A percentile compares a stretch with the other conserved stretches of the same genome.
Evolutionary conservation across 1,140 invertebrate species (phyloP).

Genomic region (Orchesella cincta): DNA sequence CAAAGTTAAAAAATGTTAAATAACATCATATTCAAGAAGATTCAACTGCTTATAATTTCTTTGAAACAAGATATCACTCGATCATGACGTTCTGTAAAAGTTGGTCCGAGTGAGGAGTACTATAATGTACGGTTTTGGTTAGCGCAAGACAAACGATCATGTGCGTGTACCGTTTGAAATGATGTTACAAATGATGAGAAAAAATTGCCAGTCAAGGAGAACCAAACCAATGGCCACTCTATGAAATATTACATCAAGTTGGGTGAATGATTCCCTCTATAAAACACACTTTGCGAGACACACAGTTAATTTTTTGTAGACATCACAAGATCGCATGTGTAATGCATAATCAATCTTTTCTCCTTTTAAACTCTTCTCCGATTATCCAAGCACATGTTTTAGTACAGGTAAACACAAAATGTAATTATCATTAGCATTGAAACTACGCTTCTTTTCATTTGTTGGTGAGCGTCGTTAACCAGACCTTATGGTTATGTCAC

Average conservation of each 20-base stretch:
- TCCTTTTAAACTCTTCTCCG: neutral
- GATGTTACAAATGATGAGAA: neutral
- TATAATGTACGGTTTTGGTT: neutral
- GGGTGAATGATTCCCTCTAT: neutral
- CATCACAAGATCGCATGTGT: no score
- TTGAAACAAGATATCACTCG: neutral
- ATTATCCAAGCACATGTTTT: neutral
- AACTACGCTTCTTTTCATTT: slow-evolving; percentile 1
- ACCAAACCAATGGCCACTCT: neutral
- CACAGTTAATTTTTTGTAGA: neutral
- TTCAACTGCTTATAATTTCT: neutral
- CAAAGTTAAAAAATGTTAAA: neutral
- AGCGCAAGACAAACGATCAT: neutral
- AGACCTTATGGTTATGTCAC: neutral
- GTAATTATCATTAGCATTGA: slow-evolving; percentile 15
- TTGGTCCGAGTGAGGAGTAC: neutral
- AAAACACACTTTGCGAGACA: neutral
- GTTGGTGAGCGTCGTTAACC: neutral
- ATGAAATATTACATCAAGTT: neutral
- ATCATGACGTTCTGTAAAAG: neutral
- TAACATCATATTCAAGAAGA: neutral
- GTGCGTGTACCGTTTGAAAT: neutral
- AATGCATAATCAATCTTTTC: no score
- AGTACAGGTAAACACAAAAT: neutral
- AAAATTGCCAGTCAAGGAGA: neutral